Percentiles rank a stretch among this genome's conserved stretches.
Evolutionary conservation across 1,140 invertebrate genomes (phyloP).

Genomic region (Caenorhabditis tropicalis): DNA sequence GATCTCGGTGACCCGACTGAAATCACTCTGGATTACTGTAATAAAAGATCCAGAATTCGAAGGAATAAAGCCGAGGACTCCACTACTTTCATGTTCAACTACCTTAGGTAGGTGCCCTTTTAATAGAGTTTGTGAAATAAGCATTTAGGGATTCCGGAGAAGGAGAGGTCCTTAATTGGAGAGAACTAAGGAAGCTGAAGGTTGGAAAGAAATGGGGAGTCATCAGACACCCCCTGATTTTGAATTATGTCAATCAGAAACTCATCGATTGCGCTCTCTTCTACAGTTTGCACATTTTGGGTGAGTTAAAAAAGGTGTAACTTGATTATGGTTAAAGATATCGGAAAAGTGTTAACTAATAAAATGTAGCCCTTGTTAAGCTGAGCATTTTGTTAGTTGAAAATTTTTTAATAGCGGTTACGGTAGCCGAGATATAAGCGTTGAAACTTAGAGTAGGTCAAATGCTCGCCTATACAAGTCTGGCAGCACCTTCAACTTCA

Average conservation of each 20-base stretch:
- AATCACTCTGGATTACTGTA: background rate
- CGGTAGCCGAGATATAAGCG: too few species aligned
- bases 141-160: background rate
- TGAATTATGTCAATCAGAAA: constrained; percentile 52
- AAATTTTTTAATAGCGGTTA: too few species aligned
- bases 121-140: too few species aligned
- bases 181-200: constrained; percentile 46
- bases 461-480: too few species aligned
- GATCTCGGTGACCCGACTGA: background rate
- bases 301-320: background rate
- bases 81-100: constrained; percentile 20
- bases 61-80: constrained; percentile 30
- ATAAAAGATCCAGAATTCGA: background rate
- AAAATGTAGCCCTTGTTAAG: too few species aligned
- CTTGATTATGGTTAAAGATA: too few species aligned
- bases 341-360: too few species aligned
- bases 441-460: too few species aligned
- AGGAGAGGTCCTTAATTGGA: background rate
- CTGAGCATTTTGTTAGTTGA: too few species aligned
- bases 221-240: constrained; percentile 45
- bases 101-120: background rate
- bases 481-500: too few species aligned
- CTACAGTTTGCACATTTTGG: constrained; percentile 48
- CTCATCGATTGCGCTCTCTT: constrained; percentile 52
- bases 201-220: constrained; percentile 54